Percentiles rank a stretch among this genome's conserved stretches.
phyloP scores from a whole-genome alignment of 2,888 invertebrate species.

The Zygogramma bicolorata region DNA sequence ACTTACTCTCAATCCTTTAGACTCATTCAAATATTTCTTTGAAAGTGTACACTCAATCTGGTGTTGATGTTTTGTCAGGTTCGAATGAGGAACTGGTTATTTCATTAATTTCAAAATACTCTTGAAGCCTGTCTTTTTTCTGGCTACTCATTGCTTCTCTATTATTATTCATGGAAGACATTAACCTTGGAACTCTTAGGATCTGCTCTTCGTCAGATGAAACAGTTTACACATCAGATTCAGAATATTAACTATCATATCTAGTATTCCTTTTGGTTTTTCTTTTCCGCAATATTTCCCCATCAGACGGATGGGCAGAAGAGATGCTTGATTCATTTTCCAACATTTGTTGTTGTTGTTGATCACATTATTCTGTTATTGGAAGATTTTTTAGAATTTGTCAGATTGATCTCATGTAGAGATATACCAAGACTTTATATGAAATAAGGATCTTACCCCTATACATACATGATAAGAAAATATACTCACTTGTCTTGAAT shows the following conservation, averaged over 20 bases:
- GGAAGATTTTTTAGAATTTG: background rate
- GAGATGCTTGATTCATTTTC: background rate
- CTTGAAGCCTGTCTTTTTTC: background rate
- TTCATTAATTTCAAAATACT: background rate
- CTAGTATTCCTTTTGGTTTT: background rate
- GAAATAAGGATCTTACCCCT: too few relatives aligned
- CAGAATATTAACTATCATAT: background rate
- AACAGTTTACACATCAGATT: background rate
- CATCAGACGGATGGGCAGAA: background rate
- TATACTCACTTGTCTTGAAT: conserved; percentile 1
- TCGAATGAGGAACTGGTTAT: too few relatives aligned
- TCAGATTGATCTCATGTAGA: background rate
- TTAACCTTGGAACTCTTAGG: background rate
- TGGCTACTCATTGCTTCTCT: background rate
- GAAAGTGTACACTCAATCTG: background rate
- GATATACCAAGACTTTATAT: background rate
- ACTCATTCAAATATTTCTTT: background rate
- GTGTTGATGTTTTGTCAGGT: too few relatives aligned
- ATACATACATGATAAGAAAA: too few relatives aligned
- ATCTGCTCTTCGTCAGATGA: background rate
- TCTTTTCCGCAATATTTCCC: background rate
- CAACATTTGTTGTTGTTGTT: too few relatives aligned
- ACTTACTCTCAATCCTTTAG: background rate
- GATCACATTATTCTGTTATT: too few relatives aligned
- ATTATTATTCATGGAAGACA: background rate